Percentiles rank a stretch among this genome's conserved stretches.
Conservation (phyloP, 2,888 invertebrate species). For the Nezara viridula region DNA sequence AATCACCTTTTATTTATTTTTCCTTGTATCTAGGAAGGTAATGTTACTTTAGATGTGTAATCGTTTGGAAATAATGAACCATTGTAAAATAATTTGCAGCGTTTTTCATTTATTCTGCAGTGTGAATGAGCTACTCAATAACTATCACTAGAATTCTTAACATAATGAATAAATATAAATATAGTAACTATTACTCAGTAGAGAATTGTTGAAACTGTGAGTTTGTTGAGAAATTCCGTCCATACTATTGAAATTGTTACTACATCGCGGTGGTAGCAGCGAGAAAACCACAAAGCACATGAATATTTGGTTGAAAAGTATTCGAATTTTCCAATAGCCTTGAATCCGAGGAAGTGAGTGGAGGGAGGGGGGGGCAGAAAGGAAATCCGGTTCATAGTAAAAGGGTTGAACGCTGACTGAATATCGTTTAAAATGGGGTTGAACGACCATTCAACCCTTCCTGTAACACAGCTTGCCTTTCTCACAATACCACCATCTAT, state of each 20-base stretch:
- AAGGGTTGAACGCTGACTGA: conserved; percentile 14
- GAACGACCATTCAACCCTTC: neutral
- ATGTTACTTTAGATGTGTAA: too few relatives aligned
- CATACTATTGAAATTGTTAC: neutral
- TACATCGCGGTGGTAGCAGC: neutral
- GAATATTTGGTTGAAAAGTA: neutral
- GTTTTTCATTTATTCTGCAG: too few relatives aligned
- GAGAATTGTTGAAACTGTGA: too few relatives aligned
- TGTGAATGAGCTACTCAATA: too few relatives aligned
- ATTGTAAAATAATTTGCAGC: too few relatives aligned
- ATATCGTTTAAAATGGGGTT: conserved; percentile 1
- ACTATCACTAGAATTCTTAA: too few relatives aligned
- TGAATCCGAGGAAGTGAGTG: neutral
- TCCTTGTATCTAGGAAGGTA: too few relatives aligned
- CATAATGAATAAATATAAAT: too few relatives aligned
- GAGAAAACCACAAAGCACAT: neutral
- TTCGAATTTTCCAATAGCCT: neutral
- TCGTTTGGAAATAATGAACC: too few relatives aligned
- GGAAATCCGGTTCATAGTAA: neutral
- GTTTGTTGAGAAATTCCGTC: too few relatives aligned
- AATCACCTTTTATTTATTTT: too few relatives aligned
- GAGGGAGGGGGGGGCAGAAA: neutral
- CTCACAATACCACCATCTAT: neutral
- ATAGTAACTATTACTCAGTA: too few relatives aligned
- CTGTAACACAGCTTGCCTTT: neutral